Conservation (phyloP, 1,140 invertebrate genomes). For the Drosophila kepulauana region DNA sequence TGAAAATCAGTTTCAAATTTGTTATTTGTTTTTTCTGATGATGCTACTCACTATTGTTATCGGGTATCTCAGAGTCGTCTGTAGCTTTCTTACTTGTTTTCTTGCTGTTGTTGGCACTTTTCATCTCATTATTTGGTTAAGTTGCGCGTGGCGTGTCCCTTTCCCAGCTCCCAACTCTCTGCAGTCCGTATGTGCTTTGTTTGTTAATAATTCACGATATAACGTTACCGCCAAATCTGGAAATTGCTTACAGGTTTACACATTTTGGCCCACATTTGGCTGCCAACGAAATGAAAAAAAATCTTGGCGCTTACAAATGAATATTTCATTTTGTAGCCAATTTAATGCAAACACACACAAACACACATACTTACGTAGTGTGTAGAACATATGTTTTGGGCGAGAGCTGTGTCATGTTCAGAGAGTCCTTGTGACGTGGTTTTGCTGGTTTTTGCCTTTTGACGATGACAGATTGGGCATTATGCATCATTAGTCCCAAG, state of each 20-base stretch:
- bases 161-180: neutral
- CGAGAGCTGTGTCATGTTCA: constrained; percentile 6
- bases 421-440: constrained; percentile 18
- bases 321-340: constrained; percentile 58
- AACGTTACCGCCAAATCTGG: constrained; percentile 55
- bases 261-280: constrained; percentile 52
- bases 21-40: no score
- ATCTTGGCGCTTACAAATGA: constrained; percentile 69
- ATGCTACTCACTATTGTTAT: neutral
- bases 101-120: constrained; percentile 20
- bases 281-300: constrained; percentile 43
- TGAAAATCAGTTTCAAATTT: no score
- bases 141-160: constrained; percentile 10
- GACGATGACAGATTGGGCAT: constrained; percentile 70
- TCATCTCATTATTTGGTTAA: constrained; percentile 59
- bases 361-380: constrained; percentile 5
- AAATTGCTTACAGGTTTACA: constrained; percentile 64
- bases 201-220: constrained; percentile 66
- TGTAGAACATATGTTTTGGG: constrained; percentile 20
- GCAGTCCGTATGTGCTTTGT: neutral
- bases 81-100: neutral
- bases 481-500: constrained; percentile 32
- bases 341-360: constrained; percentile 13
- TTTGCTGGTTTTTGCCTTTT: constrained; percentile 25
- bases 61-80: neutral